Evolutionary conservation across 2,113 vertebrate genomes (phyloP).

Genomic region (Cyprinus carpio): DNA sequence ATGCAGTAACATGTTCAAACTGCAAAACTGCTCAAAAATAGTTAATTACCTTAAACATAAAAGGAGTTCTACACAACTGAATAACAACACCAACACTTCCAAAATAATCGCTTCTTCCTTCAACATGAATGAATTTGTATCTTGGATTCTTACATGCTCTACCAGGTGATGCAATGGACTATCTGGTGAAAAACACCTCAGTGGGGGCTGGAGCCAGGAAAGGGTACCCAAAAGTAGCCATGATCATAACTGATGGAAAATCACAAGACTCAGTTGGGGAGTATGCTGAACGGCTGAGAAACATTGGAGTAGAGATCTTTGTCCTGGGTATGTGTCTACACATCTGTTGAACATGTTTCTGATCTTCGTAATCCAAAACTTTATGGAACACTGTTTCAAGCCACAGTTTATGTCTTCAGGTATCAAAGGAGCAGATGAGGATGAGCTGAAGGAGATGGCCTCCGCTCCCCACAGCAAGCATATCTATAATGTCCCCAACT

Average conservation of each 20-base stretch:
- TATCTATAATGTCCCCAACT: slow-evolving; percentile 94
- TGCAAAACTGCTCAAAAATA: not conserved
- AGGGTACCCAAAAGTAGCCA: slow-evolving; percentile 93
- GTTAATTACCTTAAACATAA: not conserved
- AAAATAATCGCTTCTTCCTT: not conserved
- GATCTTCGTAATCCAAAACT: not conserved
- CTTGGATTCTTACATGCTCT: not conserved
- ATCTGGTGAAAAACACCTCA: slow-evolving; percentile 87
- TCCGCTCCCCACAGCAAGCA: slow-evolving; percentile 89
- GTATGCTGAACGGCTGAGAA: slow-evolving; percentile 88
- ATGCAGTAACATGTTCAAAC: not conserved
- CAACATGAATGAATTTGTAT: not conserved
- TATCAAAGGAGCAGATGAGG: slow-evolving; percentile 98
- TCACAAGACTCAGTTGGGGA: slow-evolving; percentile 95
- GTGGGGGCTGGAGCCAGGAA: slow-evolving; percentile 89
- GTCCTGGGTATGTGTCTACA: slow-evolving; percentile 83
- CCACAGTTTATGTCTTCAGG: slow-evolving; percentile 71
- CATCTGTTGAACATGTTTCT: not conserved
- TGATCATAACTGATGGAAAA: slow-evolving; percentile 98
- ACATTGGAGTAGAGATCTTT: slow-evolving; percentile 94
- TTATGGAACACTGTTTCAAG: not conserved
- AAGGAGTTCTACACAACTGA: no score
- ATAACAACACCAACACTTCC: not conserved
- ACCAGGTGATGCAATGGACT: slow-evolving; percentile 93
- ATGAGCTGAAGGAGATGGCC: slow-evolving; percentile 91